Percentiles rank a stretch among this genome's conserved stretches.
Conservation (phyloP, 37 sponge, comb jelly and placozoan genomes). For the Crambe crambe region DNA sequence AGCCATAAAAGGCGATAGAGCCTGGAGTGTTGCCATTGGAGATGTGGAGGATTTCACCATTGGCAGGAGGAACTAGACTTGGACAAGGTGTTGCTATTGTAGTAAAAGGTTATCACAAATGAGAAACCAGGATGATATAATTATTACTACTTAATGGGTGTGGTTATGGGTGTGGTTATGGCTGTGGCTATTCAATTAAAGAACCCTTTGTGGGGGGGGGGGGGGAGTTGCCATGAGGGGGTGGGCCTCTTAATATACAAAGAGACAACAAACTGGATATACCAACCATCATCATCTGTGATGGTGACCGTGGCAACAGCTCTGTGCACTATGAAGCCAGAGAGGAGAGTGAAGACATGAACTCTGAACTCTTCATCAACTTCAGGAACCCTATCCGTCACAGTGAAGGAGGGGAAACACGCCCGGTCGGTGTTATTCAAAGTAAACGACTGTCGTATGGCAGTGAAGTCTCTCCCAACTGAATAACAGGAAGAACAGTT, state of each 20-base stretch:
- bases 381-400: not conserved
- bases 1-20: conserved; percentile 1
- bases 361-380: conserved; percentile 3
- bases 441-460: not conserved
- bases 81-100: conserved; percentile 2
- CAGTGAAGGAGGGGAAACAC: not conserved
- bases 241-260: no score
- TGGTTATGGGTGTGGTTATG: no score
- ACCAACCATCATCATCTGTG: conserved; percentile 10
- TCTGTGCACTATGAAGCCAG: not conserved
- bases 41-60: not conserved
- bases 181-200: no score
- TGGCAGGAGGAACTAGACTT: not conserved
- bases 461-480: not conserved
- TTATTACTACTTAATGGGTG: no score
- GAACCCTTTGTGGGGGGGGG: no score
- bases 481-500: not conserved
- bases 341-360: not conserved
- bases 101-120: no score
- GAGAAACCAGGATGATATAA: no score
- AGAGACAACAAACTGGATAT: no score
- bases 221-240: no score
- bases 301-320: not conserved
- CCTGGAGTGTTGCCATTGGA: conserved; percentile 4
- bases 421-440: not conserved